Percentiles rank a stretch among this genome's conserved stretches.
phyloP scores from a whole-genome alignment of 2,888 invertebrate genomes.

The Agrotis clavis region DNA sequence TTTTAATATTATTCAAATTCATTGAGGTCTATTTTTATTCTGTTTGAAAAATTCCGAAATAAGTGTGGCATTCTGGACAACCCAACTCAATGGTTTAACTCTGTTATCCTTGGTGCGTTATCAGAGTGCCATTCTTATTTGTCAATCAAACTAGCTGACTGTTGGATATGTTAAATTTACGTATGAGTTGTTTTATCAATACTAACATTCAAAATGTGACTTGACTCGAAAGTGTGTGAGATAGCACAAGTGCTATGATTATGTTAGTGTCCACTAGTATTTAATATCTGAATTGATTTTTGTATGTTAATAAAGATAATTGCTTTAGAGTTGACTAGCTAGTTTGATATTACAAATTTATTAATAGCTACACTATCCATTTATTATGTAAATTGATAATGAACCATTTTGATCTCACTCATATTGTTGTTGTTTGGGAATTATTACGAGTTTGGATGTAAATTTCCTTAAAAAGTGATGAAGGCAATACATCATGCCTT shows the following conservation, averaged over 20 bases:
- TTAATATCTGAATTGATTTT: slow-evolving; percentile 64
- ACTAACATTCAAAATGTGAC: slow-evolving; percentile 65
- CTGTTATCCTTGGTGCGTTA: slow-evolving; percentile 3
- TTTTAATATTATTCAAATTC: slow-evolving; percentile 89
- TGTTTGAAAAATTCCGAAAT: slow-evolving; percentile 58
- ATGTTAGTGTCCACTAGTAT: slow-evolving; percentile 70
- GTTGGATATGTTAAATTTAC: slow-evolving; percentile 54
- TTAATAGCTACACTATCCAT: slow-evolving; percentile 67
- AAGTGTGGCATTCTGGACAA: slow-evolving; percentile 34
- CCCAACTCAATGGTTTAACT: slow-evolving; percentile 2
- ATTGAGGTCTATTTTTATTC: slow-evolving; percentile 73
- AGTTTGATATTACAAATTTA: slow-evolving; percentile 65
- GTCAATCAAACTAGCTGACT: slow-evolving; percentile 58
- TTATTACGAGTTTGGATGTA: slow-evolving; percentile 71
- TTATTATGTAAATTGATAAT: slow-evolving; percentile 75
- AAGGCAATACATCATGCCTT: slow-evolving; percentile 84
- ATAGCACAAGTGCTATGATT: slow-evolving; percentile 67
- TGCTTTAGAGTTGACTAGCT: slow-evolving; percentile 69
- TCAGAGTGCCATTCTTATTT: slow-evolving; percentile 38
- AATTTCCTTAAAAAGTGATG: slow-evolving; percentile 72
- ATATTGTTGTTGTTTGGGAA: slow-evolving; percentile 79
- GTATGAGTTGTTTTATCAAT: slow-evolving; percentile 49
- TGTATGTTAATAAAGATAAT: slow-evolving; percentile 69
- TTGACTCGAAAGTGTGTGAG: slow-evolving; percentile 65
- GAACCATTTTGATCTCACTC: slow-evolving; percentile 85